A percentile compares a stretch with the other conserved stretches of the same genome.
phyloP scores from a whole-genome alignment of 2,888 invertebrate genomes.

The Geotrupes spiniger region DNA sequence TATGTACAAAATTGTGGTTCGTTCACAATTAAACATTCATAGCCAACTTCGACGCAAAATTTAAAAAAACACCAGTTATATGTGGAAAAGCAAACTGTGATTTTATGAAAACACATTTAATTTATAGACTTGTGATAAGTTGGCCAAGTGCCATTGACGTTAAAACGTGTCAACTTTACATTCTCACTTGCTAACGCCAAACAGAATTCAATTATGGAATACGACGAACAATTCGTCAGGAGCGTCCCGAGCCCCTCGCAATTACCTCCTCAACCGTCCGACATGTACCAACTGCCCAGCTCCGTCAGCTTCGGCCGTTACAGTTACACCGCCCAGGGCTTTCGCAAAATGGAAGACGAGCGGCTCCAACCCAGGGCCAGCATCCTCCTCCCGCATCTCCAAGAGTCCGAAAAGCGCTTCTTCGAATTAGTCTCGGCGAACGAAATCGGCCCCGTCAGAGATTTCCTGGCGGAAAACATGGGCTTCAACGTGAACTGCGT shows the following conservation, averaged over 20 bases:
- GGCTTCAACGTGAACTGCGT: constrained; percentile 57
- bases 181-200: too few relatives aligned
- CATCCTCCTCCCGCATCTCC: constrained; percentile 54
- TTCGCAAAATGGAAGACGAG: constrained; percentile 12
- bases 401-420: constrained; percentile 53
- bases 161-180: too few relatives aligned
- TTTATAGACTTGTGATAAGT: too few relatives aligned
- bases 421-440: constrained; percentile 53
- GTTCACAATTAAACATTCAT: too few relatives aligned
- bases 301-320: constrained; percentile 19
- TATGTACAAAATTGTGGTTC: too few relatives aligned
- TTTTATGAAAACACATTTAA: too few relatives aligned
- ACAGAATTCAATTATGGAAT: too few relatives aligned
- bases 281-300: constrained; percentile 6
- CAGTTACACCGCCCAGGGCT: constrained; percentile 16
- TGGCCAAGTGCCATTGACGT: too few relatives aligned
- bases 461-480: constrained; percentile 49
- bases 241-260: not conserved
- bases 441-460: constrained; percentile 48
- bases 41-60: too few relatives aligned
- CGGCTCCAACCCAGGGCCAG: constrained; percentile 35
- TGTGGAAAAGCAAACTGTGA: too few relatives aligned
- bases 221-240: too few relatives aligned
- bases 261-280: not conserved
- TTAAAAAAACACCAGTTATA: too few relatives aligned